Evolutionary conservation across 1,140 invertebrate species (phyloP), one percentile per base, ranked within the genome.

Genomic region (Zaprionus lachaisei): DNA sequence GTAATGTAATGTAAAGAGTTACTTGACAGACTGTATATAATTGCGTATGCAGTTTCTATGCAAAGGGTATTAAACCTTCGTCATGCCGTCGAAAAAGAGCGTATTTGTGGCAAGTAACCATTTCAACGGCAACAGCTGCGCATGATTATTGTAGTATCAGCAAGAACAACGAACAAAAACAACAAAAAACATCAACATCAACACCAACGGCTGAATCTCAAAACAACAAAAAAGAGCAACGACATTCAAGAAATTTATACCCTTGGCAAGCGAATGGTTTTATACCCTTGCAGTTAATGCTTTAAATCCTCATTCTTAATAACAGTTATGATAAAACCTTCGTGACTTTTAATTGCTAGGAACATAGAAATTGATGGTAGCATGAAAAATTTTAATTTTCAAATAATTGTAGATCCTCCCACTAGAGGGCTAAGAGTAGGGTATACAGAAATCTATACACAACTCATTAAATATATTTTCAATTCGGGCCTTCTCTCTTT

Each of bases 81-180:
- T n/a, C 15, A 44, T 44, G 2, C n/a, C n/a, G 2, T 7, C n/a
- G 2, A 9, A 44, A 17, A 3, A 44, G n/a, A 44, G 54, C 51
- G 9, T 63, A 5, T 49, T 58, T 58, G 15, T 63, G 28, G 17
- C 70, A 38, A 34, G 41, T 61, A 47, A 60, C 63, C 58, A 38
- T 28, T 56, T 41, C 37, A 55, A 62, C 38, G 61, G 71, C 41
- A 80, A 78, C 71, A 80, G 79, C 79, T 80, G 79, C 75, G 62
- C 65, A 70, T 74, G 76, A 80, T 78, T 80, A 78, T 78, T 70
- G 75, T 57, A 69, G 54, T 57, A 62, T 56, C 55, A 58, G 26
- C 31, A 72, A 37, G 17, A 65, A 58, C 57, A 78, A 58, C 17
- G 51, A 49, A 37, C 34, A 44, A 34, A 47, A 20, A 61, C 34